phyloP scores from a whole-genome alignment of 2,113 vertebrate species.

The Aviceda subcristata region DNA sequence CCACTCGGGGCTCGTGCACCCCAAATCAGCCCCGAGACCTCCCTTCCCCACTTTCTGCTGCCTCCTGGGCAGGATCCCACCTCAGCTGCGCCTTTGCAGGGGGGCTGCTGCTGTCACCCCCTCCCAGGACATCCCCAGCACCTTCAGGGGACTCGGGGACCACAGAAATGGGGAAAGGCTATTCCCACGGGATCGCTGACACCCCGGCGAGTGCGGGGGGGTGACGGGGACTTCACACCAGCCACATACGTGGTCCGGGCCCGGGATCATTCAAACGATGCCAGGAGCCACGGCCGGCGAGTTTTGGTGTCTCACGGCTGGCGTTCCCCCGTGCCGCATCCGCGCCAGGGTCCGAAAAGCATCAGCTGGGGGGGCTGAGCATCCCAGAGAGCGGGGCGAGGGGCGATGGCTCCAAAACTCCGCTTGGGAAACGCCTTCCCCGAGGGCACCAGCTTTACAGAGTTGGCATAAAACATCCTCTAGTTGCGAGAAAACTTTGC shows the following conservation, averaged over 20 bases:
- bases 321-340: not conserved
- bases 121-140: not conserved
- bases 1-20: accelerated
- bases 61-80: not conserved
- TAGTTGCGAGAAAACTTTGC: not conserved
- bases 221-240: not conserved
- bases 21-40: not conserved
- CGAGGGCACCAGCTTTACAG: not conserved
- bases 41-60: not conserved
- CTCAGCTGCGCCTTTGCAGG: too few relatives aligned
- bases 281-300: not conserved
- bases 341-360: not conserved
- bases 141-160: not conserved
- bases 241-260: not conserved
- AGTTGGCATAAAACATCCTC: not conserved
- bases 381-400: accelerated
- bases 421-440: not conserved
- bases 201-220: accelerated
- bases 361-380: not conserved
- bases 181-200: not conserved
- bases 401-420: not conserved
- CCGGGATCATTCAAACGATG: accelerated
- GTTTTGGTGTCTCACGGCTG: not conserved
- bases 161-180: not conserved
- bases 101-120: not conserved